Evolutionary conservation across 2,888 invertebrate species (phyloP).

Genomic region (Phortica magna): DNA sequence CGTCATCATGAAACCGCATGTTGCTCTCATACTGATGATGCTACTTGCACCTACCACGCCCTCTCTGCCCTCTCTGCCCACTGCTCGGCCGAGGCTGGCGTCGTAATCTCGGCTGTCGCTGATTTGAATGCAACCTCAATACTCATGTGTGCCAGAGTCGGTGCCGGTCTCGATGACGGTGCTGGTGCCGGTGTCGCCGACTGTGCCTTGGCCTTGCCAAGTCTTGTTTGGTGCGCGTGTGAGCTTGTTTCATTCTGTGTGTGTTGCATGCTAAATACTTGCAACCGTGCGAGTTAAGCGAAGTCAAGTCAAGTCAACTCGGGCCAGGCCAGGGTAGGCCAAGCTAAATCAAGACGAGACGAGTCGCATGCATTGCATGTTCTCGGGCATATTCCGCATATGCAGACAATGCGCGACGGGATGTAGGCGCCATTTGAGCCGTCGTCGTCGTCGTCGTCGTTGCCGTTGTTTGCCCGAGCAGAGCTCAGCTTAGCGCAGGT

Average conservation of each 20-base stretch:
- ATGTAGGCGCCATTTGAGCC: conserved; percentile 77
- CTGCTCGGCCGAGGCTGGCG: neutral
- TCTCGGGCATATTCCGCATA: conserved; percentile 67
- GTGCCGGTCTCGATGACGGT: conserved; percentile 35
- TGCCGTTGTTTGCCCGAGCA: conserved; percentile 41
- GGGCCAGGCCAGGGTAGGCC: neutral
- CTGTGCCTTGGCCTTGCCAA: conserved; percentile 36
- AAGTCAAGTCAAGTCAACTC: neutral
- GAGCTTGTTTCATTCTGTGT: conserved; percentile 45
- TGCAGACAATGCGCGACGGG: conserved; percentile 78
- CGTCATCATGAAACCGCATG: conserved; percentile 69
- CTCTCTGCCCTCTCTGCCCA: neutral
- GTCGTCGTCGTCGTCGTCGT: conserved; percentile 59
- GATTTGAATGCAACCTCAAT: conserved; percentile 65
- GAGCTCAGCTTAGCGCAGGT: conserved; percentile 33
- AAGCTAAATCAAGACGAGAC: neutral
- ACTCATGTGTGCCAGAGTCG: neutral
- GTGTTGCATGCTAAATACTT: conserved; percentile 40
- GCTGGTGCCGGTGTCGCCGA: conserved; percentile 29
- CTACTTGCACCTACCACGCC: conserved; percentile 37
- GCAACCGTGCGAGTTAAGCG: conserved; percentile 7
- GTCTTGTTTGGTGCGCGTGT: conserved; percentile 42
- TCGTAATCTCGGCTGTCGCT: conserved; percentile 44
- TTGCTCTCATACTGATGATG: conserved; percentile 57
- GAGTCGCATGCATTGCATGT: conserved; percentile 7